Base-by-base conservation (phyloP, 1,140 invertebrate species). In the Goniozus legneri region DNA sequence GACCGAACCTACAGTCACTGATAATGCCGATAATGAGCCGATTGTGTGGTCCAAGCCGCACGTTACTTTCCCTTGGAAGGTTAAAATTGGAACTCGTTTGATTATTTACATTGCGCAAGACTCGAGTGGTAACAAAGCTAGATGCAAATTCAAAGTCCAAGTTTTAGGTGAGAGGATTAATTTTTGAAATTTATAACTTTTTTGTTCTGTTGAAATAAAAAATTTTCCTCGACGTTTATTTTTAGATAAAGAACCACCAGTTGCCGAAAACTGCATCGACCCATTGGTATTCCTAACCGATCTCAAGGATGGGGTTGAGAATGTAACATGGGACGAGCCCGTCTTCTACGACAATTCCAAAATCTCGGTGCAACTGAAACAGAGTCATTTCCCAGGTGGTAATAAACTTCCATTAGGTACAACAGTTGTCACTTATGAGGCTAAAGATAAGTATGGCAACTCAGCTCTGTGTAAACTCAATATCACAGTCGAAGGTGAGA, bases 341-440 rank as follows among this genome's bases (percentile, higher is more conserved):
- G 61, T 80, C 6, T 84, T 87, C 64, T 80, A 79, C 49, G 86
- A 88, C 56, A 88, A 87, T 67, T 87, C 85, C 0, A 79, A 77
- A 32, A 50, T 67, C 24, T 56, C 63, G 0, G 56, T 80, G 0
- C 64, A 50, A 37, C 62, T 83, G 0, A 64, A 62, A 12, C 58
- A 52, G 35, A 64, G 50, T 34, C 48, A 65, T 47, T 13, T 37
- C n/a, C 33, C 48, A 1, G 57, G 45, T 1, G 38, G 54, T n/a
- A 39, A 45, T 10, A 48, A 58, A 3, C 85, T 86, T 65, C 71
- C 73, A 2, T 56, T 79, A 8, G 84, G 84, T 1, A 73, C 64
- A n/a, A 85, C 83, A 0, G 47, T 63, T 39, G 75, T 87, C 0
- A 73, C 65, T 8, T 87, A 86, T 54, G 77, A 65, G 7, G 85